Base-by-base conservation (phyloP, 1,140 invertebrate genomes). In the Ericerus pela region DNA sequence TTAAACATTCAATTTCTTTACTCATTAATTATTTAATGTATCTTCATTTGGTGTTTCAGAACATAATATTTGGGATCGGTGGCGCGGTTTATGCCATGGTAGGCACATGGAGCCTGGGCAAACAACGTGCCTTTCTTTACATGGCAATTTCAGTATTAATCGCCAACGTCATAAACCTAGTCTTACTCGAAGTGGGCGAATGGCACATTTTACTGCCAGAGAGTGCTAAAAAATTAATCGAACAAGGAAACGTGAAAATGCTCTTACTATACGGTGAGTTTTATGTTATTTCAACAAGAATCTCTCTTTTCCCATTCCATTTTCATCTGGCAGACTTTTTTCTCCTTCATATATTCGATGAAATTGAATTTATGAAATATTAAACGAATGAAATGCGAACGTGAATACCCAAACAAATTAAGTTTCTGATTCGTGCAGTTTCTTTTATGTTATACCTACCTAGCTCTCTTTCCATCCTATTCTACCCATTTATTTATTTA, bases 121-220 rank as follows among this genome's bases (percentile, higher is more conserved):
- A 70, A 47, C 71, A 73, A 41, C 70, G 72, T 60, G 62, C 66
- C 12, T 62, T 75, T 14, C 66, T 74, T 5, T 72, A 69, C 55
- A 63, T 73, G 38, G 68, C 70, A 5, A 57, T 72, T 22, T 68
- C 69, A 3, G 67, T 73, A 12, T 62, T 74, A 14, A 62, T 64
- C 14, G 62, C 70, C 10, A 73, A 73, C 56, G 61, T 66, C 14
- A 64, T 73, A 4, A 71, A 73, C 55, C 61, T 69, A 26, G 65
- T 73, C 31, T 59, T 74, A 12, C 61, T 68, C 20, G 72, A 75
- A 62, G 55, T 67, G 12, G 64, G 60, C 14, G 64, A 66, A 55
- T 73, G 69, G 68, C 60, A 66, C 29, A 65, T 69, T 30, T 68
- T 72, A 58, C 64, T 65, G 41, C 60, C 67, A 6, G 67, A 70